Percentiles rank a stretch among this genome's conserved stretches.
These are phyloP conservation scores for Phacellophora camtschatica DNA, from an alignment of 30 jellyfish, hydroid and myxozoan genomes.

Conservation along the genomic window DNA sequence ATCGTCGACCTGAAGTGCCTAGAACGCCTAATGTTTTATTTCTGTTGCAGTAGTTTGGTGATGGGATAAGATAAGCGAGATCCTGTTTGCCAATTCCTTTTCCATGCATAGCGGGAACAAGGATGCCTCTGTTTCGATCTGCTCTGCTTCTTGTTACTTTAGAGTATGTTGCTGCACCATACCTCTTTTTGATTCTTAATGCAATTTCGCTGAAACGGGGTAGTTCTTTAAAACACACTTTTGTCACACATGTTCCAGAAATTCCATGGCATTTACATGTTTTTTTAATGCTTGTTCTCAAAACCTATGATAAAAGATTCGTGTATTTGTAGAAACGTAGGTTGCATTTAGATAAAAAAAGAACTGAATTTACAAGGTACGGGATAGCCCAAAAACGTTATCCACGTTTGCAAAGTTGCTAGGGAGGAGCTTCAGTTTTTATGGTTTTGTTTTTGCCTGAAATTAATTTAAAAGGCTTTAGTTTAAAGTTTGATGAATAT, in stretches of 20 bases:
- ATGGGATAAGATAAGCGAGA: constrained; percentile 48
- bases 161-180: constrained; percentile 51
- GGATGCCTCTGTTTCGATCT: neutral
- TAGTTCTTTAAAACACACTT: constrained; percentile 53
- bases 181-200: constrained; percentile 26
- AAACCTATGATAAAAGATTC: constrained; percentile 13
- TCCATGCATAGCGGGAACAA: constrained; percentile 33
- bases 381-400: too few relatives aligned
- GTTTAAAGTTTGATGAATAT: too few relatives aligned
- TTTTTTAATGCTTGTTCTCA: constrained; percentile 16
- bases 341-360: neutral
- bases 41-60: constrained; percentile 58
- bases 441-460: too few relatives aligned
- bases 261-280: constrained; percentile 60
- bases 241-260: constrained; percentile 71
- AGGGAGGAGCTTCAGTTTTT: too few relatives aligned
- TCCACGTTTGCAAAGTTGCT: too few relatives aligned
- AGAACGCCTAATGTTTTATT: constrained; percentile 45
- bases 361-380: too few relatives aligned
- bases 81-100: constrained; percentile 43
- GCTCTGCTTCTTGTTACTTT: neutral
- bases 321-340: neutral
- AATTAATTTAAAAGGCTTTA: too few relatives aligned
- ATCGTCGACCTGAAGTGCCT: constrained; percentile 67
- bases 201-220: constrained; percentile 45